These are phyloP conservation scores for Lumbricus terrestris DNA, from an alignment of 2,888 invertebrate species.

Conservation along the genomic window DNA sequence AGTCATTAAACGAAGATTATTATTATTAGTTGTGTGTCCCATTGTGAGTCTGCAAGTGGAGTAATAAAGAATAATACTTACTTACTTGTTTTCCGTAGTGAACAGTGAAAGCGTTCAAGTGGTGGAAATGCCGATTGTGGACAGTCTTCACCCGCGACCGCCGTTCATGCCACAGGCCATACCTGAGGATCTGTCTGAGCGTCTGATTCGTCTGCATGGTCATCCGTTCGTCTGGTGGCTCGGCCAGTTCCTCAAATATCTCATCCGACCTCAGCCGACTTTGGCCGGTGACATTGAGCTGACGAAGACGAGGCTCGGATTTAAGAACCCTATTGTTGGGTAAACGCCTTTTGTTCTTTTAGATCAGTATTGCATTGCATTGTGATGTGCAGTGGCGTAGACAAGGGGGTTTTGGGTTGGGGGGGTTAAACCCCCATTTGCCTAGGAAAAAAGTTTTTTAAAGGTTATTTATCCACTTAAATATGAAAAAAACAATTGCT, in stretches of 20 bases:
- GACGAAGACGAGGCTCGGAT: slow-evolving; percentile 75
- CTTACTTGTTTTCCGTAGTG: slow-evolving; percentile 63
- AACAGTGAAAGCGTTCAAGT: slow-evolving; percentile 68
- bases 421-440: too few relatives aligned
- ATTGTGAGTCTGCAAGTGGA: too few relatives aligned
- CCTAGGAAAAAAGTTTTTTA: too few relatives aligned
- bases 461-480: too few relatives aligned
- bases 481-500: too few relatives aligned
- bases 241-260: slow-evolving; percentile 89
- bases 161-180: slow-evolving; percentile 80
- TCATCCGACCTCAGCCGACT: slow-evolving; percentile 77
- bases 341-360: slow-evolving; percentile 57
- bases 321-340: slow-evolving; percentile 84
- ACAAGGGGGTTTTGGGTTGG: too few relatives aligned
- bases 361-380: too few relatives aligned
- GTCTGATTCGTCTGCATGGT: slow-evolving; percentile 76
- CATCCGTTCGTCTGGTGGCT: slow-evolving; percentile 98
- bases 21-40: too few relatives aligned
- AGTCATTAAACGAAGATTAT: too few relatives aligned
- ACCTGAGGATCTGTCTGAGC: slow-evolving; percentile 78
- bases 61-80: too few relatives aligned
- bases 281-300: slow-evolving; percentile 74
- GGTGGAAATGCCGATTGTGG: slow-evolving; percentile 87
- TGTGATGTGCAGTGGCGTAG: too few relatives aligned
- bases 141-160: slow-evolving; percentile 80